phyloP scores from a whole-genome alignment of 2,888 invertebrate species.

The Hedya salicella region DNA sequence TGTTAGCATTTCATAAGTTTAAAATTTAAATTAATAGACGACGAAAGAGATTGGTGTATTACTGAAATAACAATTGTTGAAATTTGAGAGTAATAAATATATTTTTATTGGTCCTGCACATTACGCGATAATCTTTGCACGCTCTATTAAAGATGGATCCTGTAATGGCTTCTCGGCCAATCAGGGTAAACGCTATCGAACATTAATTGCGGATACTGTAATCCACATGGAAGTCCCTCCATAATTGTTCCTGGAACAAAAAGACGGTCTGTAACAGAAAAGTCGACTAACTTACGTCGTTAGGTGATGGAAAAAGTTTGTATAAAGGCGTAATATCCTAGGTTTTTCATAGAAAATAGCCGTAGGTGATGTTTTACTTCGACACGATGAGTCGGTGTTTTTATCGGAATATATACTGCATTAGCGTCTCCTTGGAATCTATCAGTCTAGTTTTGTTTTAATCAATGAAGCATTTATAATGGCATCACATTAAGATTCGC shows the following conservation, averaged over 20 bases:
- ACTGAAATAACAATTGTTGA: no score
- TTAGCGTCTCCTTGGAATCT: no score
- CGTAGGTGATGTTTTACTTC: conserved; percentile 17
- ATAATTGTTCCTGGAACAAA: conserved; percentile 1
- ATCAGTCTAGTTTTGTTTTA: no score
- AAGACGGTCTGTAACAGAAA: background rate
- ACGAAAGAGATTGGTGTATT: no score
- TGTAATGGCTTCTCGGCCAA: conserved; percentile 49
- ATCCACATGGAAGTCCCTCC: conserved; percentile 55
- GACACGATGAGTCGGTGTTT: conserved; percentile 4
- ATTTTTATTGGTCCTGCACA: background rate
- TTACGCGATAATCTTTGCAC: conserved; percentile 22
- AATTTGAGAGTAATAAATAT: no score
- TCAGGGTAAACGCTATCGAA: conserved; percentile 60
- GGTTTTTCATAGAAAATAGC: conserved; percentile 18
- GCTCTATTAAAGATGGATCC: conserved; percentile 30
- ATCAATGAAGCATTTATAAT: no score
- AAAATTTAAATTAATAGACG: no score
- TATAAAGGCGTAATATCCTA: conserved; percentile 11
- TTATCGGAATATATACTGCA: background rate
- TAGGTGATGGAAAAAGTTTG: no score
- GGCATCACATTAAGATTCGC: no score
- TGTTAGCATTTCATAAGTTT: no score
- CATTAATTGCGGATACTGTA: conserved; percentile 60
- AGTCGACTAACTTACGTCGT: background rate